Evolutionary conservation across 2,797 vertebrate species (phyloP), one percentile per base, ranked within the genome.

Genomic region (Trematomus bernacchii): DNA sequence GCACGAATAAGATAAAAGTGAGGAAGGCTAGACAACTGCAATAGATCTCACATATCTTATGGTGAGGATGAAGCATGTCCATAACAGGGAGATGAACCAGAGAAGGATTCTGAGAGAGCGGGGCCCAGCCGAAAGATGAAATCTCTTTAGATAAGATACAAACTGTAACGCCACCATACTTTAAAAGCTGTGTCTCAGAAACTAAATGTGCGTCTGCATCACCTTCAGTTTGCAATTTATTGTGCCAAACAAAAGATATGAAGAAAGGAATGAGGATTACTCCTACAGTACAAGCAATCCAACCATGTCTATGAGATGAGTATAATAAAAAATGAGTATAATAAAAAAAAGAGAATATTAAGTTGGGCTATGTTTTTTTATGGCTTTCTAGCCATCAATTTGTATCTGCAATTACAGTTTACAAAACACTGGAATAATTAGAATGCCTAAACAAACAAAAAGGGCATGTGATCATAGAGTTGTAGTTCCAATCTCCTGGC

Each of bases 1-100:
- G 77, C 23, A 60, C 19, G 15, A 64, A 58, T 44, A 48, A 65
- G 65, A 79, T 46, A 68, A 62, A 82, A 55, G 58, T 3, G 40
- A 55, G 46, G 61, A 44, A 18, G 62, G 52, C 62, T 27, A 61
- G 42, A 54, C n/a, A 51, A 52, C 50, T 69, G 33, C 11, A 42
- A 44, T 53, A 33, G 5, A 77, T 47, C n/a, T 62, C 21, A 70
- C 46, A 69, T 51, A 50, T 66, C 43, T 60, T 14, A 42, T 50
- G 42, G n/a, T 72, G 42, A 77, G 53, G 19, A 51, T 27, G 66
- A 23, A 62, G 66, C n/a, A 44, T 65, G 54, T 65, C 58, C 43
- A 63, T 50, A 64, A 66, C 43, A 37, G 19, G 15, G 55, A 30
- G 46, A 60, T n/a, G 21, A 71, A 57, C 19, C 3, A 19, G 40